These are phyloP conservation scores for Drosophila kepulauana DNA, from an alignment of 1,140 invertebrate species.

Conservation along the genomic window DNA sequence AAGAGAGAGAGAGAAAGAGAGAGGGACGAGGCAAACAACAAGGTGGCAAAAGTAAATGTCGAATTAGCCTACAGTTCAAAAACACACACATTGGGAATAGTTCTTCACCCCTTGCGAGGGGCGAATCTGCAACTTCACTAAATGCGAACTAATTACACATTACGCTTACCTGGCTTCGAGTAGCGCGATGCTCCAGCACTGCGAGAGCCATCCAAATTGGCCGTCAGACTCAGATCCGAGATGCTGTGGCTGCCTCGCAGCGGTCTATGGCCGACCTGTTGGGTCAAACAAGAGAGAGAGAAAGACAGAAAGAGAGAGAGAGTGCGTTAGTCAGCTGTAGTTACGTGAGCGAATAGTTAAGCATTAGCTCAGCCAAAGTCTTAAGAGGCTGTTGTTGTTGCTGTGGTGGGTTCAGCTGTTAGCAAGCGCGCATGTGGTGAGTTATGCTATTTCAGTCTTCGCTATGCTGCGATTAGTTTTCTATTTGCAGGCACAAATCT, in stretches of 20 bases:
- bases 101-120: not conserved
- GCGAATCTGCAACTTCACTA: not conserved
- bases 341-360: not conserved
- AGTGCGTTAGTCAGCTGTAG: not conserved
- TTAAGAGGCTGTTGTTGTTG: conserved; percentile 4
- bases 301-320: not conserved
- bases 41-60: conserved; percentile 43
- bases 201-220: conserved; percentile 85
- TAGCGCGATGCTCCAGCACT: conserved; percentile 68
- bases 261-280: conserved; percentile 90
- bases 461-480: not conserved
- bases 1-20: conserved; percentile 51
- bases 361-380: not conserved
- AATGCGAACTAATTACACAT: not conserved
- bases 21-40: conserved; percentile 58
- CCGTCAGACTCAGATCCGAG: conserved; percentile 88
- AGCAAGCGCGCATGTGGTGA: not conserved
- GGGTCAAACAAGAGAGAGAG: not conserved
- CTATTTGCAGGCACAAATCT: conserved; percentile 48
- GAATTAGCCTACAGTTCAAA: conserved; percentile 61
- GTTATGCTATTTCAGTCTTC: not conserved
- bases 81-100: conserved; percentile 5
- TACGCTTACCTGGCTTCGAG: conserved; percentile 74
- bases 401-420: not conserved
- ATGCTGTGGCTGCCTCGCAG: conserved; percentile 94